Base-by-base conservation (phyloP, 2,797 vertebrate genomes). In the Neostethus bicornis region DNA sequence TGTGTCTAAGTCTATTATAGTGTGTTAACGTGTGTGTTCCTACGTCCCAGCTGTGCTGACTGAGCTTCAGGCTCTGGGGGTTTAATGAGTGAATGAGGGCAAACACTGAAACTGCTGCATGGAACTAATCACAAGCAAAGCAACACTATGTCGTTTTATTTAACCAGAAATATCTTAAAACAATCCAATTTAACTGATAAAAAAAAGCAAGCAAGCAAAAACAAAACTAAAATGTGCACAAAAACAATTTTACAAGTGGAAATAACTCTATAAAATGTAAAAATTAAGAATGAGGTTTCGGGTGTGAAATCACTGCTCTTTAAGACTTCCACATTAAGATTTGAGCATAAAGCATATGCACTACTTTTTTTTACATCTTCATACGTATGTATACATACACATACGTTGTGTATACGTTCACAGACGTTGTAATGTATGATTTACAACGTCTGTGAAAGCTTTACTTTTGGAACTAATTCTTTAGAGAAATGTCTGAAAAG, bases 31-130 rank as follows among this genome's bases (percentile, higher is more conserved):
- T 42, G 6, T 20, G 10, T 20, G 8, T 54, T 13, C 17, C 37
- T 51, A 16, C 34, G 43, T 61, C 50, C 51, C 70, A 72, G 49
- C 52, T 77, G 79, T 70, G 51, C 70, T 68, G 56, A 72, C 39
- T 24, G 48, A 59, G 60, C 70, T 61, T 13, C 45, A 44, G 49
- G 68, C 61, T 70, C 51, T 39, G 29, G 17, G 19, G 42, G 47
- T 49, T 55, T 21, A 28, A 31, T 62, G 41, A 78, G 34, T 63
- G 66, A 51, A 47, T 0, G 4, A 45, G 39, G 39, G 24, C 46
- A 65, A 59, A 38, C 20, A 50, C 19, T 26, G 1, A 51, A 38
- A 47, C 34, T 29, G 20, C 57, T 34, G 44, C 17, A 19, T 43
- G 5, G 32, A 49, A 19, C 16, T 56, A 28, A 50, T 56, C 7